These are phyloP conservation scores for Agelastica alni DNA, from an alignment of 2,888 invertebrate genomes.

Conservation along the genomic window DNA sequence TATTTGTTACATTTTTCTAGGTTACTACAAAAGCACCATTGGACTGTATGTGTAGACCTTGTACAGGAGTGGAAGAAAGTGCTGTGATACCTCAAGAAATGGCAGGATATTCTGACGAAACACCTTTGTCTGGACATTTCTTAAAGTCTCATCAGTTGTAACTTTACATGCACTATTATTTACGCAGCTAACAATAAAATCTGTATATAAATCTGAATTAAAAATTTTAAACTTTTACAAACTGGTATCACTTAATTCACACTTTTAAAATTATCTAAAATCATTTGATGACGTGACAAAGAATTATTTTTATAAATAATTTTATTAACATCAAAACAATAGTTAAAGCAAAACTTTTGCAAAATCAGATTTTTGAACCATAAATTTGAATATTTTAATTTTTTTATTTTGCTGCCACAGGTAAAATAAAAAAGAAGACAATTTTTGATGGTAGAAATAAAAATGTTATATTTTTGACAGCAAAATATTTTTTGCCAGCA, in stretches of 20 bases:
- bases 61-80: slow-evolving; percentile 85
- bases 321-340: not conserved
- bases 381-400: too few relatives aligned
- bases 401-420: too few relatives aligned
- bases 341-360: too few relatives aligned
- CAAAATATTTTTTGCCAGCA: slow-evolving; percentile 21
- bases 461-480: not conserved
- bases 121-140: slow-evolving; percentile 79
- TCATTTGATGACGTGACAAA: not conserved
- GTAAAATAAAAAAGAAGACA: not conserved
- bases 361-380: too few relatives aligned
- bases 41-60: slow-evolving; percentile 93
- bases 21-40: slow-evolving; percentile 90
- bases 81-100: slow-evolving; percentile 89
- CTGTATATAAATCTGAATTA: not conserved
- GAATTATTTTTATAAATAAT: not conserved
- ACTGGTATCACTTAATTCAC: too few relatives aligned
- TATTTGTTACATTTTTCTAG: too few relatives aligned
- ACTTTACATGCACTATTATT: too few relatives aligned
- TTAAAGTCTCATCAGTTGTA: slow-evolving; percentile 68
- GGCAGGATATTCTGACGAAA: slow-evolving; percentile 82
- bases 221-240: too few relatives aligned
- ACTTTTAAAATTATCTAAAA: not conserved
- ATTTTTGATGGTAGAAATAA: not conserved
- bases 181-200: not conserved